Evolutionary conservation across 2,888 invertebrate species (phyloP).

Genomic region (Chirona hameri): DNA sequence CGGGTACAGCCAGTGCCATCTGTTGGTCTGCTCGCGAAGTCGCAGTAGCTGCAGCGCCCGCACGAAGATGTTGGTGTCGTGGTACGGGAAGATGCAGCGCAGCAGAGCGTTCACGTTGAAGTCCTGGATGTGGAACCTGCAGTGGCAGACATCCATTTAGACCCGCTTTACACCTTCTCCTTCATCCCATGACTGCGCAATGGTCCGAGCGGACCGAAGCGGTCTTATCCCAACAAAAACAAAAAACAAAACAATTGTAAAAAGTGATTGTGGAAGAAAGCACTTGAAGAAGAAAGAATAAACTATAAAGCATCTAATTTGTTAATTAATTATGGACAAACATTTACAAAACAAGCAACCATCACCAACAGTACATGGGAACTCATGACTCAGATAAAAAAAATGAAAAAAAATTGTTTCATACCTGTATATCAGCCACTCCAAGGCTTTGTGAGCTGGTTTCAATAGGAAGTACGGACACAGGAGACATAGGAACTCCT

Average conservation of each 20-base stretch:
- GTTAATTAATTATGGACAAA: too few species aligned
- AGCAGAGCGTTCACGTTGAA: constrained; percentile 81
- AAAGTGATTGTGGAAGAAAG: too few species aligned
- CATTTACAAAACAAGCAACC: too few species aligned
- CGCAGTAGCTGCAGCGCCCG: constrained; percentile 69
- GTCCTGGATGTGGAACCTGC: constrained; percentile 76
- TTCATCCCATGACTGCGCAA: too few species aligned
- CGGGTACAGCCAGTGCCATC: constrained; percentile 72
- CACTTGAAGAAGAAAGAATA: too few species aligned
- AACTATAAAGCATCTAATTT: too few species aligned
- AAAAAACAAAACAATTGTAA: too few species aligned
- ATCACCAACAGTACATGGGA: too few species aligned
- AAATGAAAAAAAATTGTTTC: not conserved
- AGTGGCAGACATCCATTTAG: not conserved
- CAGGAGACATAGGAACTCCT: constrained; percentile 70
- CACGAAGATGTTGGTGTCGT: constrained; percentile 86
- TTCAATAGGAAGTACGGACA: constrained; percentile 86
- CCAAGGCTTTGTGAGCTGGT: constrained; percentile 82
- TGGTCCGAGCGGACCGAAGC: too few species aligned
- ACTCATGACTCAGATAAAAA: too few species aligned
- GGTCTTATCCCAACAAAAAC: too few species aligned
- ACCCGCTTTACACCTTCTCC: too few species aligned
- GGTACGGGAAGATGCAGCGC: constrained; percentile 80
- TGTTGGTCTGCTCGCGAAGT: constrained; percentile 57
- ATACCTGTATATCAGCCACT: constrained; percentile 83